Base-by-base conservation (phyloP, 2,888 invertebrate species). In the Poecilobothrus nobilitatus region DNA sequence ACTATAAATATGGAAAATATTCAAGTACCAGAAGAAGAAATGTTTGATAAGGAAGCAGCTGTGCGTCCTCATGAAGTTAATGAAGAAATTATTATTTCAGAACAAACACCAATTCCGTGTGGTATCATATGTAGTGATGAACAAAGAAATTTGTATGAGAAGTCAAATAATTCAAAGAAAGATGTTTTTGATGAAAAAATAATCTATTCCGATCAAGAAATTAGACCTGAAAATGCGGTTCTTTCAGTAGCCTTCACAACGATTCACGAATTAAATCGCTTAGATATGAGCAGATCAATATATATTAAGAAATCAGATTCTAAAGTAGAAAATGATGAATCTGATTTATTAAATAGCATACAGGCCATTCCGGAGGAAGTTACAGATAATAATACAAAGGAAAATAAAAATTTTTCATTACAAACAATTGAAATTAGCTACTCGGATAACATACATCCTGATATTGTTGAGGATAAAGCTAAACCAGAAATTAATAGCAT, bases 41-140 rank as follows among this genome's bases (percentile, higher is more conserved):
- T 80, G 69, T 82, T 82, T 65, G 79, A 78, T 33, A 68, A 73
- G 34, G 82, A 80, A 70, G 80, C 79, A 15, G 76, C 76, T n/a
- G 73, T 76, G 69, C 78, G 82, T 41, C 81, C 82, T 3, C 79
- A 80, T 67, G 81, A 81, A 71, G 66, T 80, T 65, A 68, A 34
- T 10, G 67, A 70, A 33, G 64, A 63, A 63, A 27, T 63, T 27
- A 15, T 15, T 63, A 15, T 15, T 1, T 27, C 27, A 27, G 76
- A 76, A 70, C 74, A 74, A 44, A 74, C 75, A 67, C 70, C 75
- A 7, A 73, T 74, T 37, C 68, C 68, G 27, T 66, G 66, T 21
- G 69, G 64, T 67, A 73, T 71, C 5, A 73, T 71, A 20, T 71
- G 69, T 65, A 70, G 68, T 61, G 65, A 62, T 64, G 9, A 22